Percentiles rank a stretch among this genome's conserved stretches.
Evolutionary conservation across 2,113 vertebrate genomes (phyloP).

Genomic region (Cygnus atratus): DNA sequence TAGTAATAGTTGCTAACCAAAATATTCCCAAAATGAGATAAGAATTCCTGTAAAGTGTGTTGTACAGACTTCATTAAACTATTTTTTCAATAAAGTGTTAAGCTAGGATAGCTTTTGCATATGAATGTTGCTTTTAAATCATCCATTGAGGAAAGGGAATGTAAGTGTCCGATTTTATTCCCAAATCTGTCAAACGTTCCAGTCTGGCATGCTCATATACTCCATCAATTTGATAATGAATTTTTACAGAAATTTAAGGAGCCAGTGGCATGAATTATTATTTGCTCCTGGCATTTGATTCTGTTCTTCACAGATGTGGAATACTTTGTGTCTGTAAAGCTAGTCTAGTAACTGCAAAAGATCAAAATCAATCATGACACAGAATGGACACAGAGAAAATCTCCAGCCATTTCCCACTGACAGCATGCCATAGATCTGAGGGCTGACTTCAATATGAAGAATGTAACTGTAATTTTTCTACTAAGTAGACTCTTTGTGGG

Average conservation of each 20-base stretch:
- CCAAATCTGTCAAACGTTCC: background rate
- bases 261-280: background rate
- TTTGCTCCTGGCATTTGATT: background rate
- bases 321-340: background rate
- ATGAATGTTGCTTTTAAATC: background rate
- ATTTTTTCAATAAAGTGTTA: background rate
- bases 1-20: background rate
- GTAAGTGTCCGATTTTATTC: background rate
- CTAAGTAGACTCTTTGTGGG: background rate
- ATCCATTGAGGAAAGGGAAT: background rate
- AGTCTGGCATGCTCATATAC: background rate
- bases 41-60: background rate
- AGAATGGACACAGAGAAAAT: background rate
- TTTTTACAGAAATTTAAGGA: background rate
- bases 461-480: background rate
- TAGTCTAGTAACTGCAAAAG: background rate
- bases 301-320: background rate
- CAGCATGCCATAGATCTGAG: background rate
- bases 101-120: background rate
- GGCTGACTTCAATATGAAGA: background rate
- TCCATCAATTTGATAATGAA: background rate
- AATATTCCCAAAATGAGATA: background rate
- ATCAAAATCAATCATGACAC: background rate
- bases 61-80: background rate
- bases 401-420: background rate